Evolutionary conservation across 2,797 vertebrate species (phyloP).

Genomic region (Spinus pinus): DNA sequence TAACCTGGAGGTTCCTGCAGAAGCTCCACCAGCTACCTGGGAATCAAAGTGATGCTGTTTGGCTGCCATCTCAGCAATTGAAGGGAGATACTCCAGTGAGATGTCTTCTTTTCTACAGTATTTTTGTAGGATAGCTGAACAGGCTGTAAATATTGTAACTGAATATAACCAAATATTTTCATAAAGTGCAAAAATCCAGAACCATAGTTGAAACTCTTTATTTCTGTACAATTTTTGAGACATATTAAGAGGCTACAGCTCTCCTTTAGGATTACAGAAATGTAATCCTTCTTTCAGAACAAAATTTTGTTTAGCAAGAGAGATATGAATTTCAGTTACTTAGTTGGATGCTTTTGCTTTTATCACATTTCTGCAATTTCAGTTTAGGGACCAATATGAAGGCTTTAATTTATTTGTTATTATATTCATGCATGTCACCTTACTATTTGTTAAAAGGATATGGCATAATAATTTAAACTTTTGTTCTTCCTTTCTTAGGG

Average conservation of each 20-base stretch:
- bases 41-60: slow-evolving; percentile 78
- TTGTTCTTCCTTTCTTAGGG: not conserved
- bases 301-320: not conserved
- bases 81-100: slow-evolving; percentile 78
- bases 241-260: not conserved
- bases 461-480: not conserved
- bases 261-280: not conserved
- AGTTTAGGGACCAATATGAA: not conserved
- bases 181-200: not conserved
- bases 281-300: not conserved
- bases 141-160: not conserved
- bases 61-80: slow-evolving; percentile 79
- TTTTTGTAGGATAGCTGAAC: slow-evolving; percentile 34
- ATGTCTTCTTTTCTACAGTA: slow-evolving; percentile 80
- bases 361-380: not conserved
- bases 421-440: not conserved
- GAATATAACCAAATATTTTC: not conserved
- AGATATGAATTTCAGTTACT: not conserved
- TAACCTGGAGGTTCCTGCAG: slow-evolving; percentile 49
- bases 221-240: not conserved
- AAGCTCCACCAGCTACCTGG: slow-evolving; percentile 29
- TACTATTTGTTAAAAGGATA: not conserved
- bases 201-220: not conserved
- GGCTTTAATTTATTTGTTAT: not conserved
- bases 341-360: not conserved